Evolutionary conservation across 1,140 invertebrate species (phyloP), one percentile per base, ranked within the genome.

Genomic region (Platyscapa corneri): DNA sequence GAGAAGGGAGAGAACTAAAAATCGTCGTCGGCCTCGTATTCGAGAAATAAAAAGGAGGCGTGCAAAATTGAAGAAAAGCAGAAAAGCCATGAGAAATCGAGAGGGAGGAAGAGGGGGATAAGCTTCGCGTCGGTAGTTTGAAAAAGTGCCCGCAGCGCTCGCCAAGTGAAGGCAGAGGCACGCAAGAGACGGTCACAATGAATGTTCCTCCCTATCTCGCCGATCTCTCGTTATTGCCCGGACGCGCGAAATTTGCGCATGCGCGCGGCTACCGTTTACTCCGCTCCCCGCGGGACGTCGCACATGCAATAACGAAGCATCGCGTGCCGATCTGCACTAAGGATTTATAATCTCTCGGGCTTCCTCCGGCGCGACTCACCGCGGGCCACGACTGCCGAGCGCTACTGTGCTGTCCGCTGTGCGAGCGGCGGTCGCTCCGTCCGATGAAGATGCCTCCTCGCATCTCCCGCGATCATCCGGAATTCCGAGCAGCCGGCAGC

Each of bases 281-380:
- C 91, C 88, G 92, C 91, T 92, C 92, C 90, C 93, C 90, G 90
- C 92, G 88, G 93, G 93, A 93, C 90, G 92, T 88, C 85, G 56
- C 79, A 30, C 60, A n/a, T 16, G 56, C 37, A 37, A 53, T 60
- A 78, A 60, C 34, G 37, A 89, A 85, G 92, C 89, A 93, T 93
- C 92, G 93, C 93, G 93, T 93, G 93, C 92, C 92, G 92, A 93
- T 93, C 92, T 93, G 91, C 92, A 93, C 92, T 91, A 91, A 92
- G 91, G 90, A 93, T 93, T 93, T 93, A 93, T 93, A 93, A 93
- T 93, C 91, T 90, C 5, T 1, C 14, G 76, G 20, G 14, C 32
- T 27, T 37, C 34, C 64, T 32, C 65, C 16, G 1, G 49, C 16
- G 49, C 49, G 49, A 70, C 14, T 12, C 34, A 16, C 39, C 39